Percentiles rank a stretch among this genome's conserved stretches.
phyloP scores from a whole-genome alignment of 1,140 invertebrate genomes.

The Drosophila repleta region DNA sequence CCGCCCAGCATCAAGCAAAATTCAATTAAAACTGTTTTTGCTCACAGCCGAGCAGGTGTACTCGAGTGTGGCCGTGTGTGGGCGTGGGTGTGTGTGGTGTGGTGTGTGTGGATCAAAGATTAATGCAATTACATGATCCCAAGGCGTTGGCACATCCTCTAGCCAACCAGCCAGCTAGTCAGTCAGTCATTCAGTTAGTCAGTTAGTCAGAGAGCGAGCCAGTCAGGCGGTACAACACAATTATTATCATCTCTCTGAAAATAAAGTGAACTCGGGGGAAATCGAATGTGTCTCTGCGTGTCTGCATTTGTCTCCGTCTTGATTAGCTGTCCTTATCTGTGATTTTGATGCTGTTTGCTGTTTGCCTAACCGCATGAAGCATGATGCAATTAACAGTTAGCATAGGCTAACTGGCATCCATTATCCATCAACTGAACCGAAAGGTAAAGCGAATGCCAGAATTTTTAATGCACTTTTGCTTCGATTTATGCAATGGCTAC shows the following conservation, averaged over 20 bases:
- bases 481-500: constrained; percentile 15
- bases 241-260: constrained; percentile 43
- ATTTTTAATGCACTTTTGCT: constrained; percentile 72
- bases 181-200: background rate
- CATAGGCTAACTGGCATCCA: background rate
- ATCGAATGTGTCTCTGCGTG: constrained; percentile 14
- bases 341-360: constrained; percentile 5
- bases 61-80: background rate
- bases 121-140: constrained; percentile 49
- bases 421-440: constrained; percentile 10
- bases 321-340: background rate
- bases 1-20: constrained; percentile 35
- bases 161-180: background rate
- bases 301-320: background rate
- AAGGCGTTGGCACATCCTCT: constrained; percentile 34
- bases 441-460: constrained; percentile 12
- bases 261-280: constrained; percentile 43
- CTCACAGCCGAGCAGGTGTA: constrained; percentile 2
- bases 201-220: background rate
- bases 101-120: constrained; percentile 32
- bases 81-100: background rate
- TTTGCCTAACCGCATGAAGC: constrained; percentile 41
- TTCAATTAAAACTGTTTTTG: constrained; percentile 69
- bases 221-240: constrained; percentile 34
- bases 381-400: constrained; percentile 65